Evolutionary conservation across 1,140 invertebrate genomes (phyloP).

Genomic region (Cyrtorhinus lividipennis): DNA sequence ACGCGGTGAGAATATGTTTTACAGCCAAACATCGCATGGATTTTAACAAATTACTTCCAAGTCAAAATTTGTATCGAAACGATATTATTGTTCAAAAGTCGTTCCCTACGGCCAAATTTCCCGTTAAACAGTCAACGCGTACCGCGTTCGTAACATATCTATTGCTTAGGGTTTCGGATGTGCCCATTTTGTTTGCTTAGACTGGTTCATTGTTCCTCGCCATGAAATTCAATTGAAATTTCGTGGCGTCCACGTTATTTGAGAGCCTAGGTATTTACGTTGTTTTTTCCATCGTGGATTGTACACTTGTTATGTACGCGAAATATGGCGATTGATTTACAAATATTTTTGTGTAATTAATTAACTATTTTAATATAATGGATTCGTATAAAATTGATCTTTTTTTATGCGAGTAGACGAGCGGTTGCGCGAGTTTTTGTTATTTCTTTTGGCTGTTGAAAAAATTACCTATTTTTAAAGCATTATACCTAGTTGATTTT

Average conservation of each 20-base stretch:
- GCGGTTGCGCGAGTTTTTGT: background rate
- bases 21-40: background rate
- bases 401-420: background rate
- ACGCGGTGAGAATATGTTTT: background rate
- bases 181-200: background rate
- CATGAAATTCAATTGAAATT: background rate
- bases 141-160: background rate
- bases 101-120: background rate
- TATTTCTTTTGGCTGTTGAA: background rate
- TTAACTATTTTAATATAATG: background rate
- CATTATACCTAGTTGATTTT: background rate
- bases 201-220: slow-evolving; percentile 6
- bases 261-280: background rate
- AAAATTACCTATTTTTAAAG: too few species aligned
- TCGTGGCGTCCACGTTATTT: background rate
- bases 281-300: background rate
- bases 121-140: background rate
- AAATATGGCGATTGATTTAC: background rate
- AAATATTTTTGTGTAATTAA: slow-evolving; percentile 7
- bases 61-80: background rate
- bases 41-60: background rate
- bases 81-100: background rate
- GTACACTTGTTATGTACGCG: background rate
- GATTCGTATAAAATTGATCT: background rate
- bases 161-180: background rate